A percentile compares a stretch with the other conserved stretches of the same genome.
Evolutionary conservation across 2,888 invertebrate species (phyloP).

Genomic region (Tyria jacobaeae): DNA sequence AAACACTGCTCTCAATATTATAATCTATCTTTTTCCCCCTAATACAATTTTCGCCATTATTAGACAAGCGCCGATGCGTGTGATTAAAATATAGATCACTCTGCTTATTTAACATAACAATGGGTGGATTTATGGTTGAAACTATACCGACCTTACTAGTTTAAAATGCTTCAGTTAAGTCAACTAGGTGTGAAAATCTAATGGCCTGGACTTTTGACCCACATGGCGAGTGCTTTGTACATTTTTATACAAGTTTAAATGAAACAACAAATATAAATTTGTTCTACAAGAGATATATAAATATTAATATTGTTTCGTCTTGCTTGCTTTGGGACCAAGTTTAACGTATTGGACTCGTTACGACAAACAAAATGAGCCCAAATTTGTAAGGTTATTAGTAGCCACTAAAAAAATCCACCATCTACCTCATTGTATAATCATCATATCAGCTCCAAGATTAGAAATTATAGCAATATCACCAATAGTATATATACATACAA

Average conservation of each 20-base stretch:
- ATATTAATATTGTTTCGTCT: too few species aligned
- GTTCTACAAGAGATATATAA: too few species aligned
- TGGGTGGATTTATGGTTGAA: conserved; percentile 61
- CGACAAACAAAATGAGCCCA: too few species aligned
- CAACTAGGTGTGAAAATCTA: conserved; percentile 30
- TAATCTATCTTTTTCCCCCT: conserved; percentile 42
- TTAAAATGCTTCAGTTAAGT: conserved; percentile 39
- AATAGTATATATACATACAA: too few species aligned
- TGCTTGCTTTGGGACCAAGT: too few species aligned
- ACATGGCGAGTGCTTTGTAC: conserved; percentile 25
- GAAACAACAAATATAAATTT: too few species aligned
- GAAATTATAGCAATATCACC: too few species aligned
- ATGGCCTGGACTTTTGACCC: conserved; percentile 30
- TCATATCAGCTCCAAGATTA: too few species aligned
- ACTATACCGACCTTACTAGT: conserved; percentile 29
- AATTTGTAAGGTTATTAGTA: too few species aligned
- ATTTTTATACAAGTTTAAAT: background rate
- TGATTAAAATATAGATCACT: conserved; percentile 81
- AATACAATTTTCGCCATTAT: conserved; percentile 77
- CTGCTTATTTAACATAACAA: conserved; percentile 75
- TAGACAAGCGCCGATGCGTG: conserved; percentile 71
- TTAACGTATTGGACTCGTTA: too few species aligned
- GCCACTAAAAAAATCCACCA: too few species aligned
- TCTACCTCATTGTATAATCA: too few species aligned
- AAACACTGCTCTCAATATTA: conserved; percentile 9